Evolutionary conservation across 2,888 invertebrate genomes (phyloP).

Genomic region (Heteropelma amictum): DNA sequence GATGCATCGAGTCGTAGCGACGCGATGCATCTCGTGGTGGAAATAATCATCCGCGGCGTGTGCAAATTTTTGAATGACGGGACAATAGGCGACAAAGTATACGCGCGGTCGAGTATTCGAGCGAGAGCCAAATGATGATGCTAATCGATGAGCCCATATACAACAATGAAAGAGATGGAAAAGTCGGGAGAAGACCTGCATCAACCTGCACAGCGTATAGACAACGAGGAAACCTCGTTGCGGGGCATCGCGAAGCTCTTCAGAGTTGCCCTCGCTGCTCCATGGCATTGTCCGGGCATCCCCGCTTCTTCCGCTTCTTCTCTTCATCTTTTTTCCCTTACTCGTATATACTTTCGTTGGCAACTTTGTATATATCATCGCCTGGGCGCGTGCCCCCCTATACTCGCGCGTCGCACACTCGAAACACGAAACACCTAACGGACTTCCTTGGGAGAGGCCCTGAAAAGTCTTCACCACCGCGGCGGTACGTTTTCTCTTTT

Average conservation of each 20-base stretch:
- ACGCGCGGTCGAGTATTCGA: constrained; percentile 8
- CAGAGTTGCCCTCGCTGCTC: constrained; percentile 53
- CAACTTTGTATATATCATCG: constrained; percentile 10
- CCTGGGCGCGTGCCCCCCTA: constrained; percentile 20
- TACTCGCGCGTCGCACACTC: constrained; percentile 13
- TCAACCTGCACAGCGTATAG: constrained; percentile 70
- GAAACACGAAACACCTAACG: constrained; percentile 74
- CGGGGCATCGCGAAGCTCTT: constrained; percentile 70
- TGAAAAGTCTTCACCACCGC: constrained; percentile 68
- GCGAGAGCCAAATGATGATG: constrained; percentile 59
- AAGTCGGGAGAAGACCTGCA: constrained; percentile 72
- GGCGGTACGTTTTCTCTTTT: too few relatives aligned
- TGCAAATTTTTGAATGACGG: too few relatives aligned
- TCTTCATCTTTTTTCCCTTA: neutral
- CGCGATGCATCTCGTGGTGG: too few relatives aligned
- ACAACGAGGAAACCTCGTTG: constrained; percentile 74
- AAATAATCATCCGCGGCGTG: too few relatives aligned
- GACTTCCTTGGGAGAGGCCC: constrained; percentile 74
- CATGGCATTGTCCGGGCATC: constrained; percentile 66
- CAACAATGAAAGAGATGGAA: constrained; percentile 55
- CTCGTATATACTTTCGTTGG: constrained; percentile 21
- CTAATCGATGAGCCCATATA: constrained; percentile 66
- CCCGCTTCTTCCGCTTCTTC: constrained; percentile 48
- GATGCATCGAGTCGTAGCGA: too few relatives aligned
- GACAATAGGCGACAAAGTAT: too few relatives aligned